Evolutionary conservation across 2,113 vertebrate genomes (phyloP).

Genomic region (Xiphias gladius): DNA sequence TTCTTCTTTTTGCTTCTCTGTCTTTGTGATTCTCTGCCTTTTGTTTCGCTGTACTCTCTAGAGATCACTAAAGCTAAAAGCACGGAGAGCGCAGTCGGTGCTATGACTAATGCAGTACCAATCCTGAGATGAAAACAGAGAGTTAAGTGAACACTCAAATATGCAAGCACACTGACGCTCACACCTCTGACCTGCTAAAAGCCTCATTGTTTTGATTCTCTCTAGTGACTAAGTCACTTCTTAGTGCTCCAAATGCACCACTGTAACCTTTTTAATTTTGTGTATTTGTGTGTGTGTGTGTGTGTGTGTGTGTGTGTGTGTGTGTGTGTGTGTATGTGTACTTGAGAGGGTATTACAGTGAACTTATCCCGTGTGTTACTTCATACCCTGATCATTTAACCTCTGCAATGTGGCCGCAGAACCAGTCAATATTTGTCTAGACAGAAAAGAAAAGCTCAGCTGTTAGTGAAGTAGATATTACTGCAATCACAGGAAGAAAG

Average conservation of each 20-base stretch:
- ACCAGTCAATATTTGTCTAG: slow-evolving; percentile 61
- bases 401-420: slow-evolving; percentile 10
- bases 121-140: slow-evolving; percentile 60
- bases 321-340: neutral
- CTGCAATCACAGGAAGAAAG: neutral
- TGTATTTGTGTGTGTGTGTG: slow-evolving; percentile 1
- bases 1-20: neutral
- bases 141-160: slow-evolving; percentile 55
- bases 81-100: slow-evolving; percentile 23
- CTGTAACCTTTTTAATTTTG: neutral
- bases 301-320: neutral
- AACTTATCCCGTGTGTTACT: slow-evolving; percentile 7
- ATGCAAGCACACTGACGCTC: slow-evolving; percentile 20
- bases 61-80: slow-evolving; percentile 57
- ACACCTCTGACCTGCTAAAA: slow-evolving; percentile 65
- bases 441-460: slow-evolving; percentile 9
- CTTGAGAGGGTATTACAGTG: slow-evolving; percentile 1
- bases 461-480: neutral
- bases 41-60: slow-evolving; percentile 24
- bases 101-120: slow-evolving; percentile 46
- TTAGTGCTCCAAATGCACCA: neutral
- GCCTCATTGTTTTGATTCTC: slow-evolving; percentile 46
- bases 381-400: slow-evolving; percentile 25
- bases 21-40: slow-evolving; percentile 15
- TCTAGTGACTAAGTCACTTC: neutral